Conservation (phyloP, 1,140 invertebrate species). For the Atta colombica region DNA sequence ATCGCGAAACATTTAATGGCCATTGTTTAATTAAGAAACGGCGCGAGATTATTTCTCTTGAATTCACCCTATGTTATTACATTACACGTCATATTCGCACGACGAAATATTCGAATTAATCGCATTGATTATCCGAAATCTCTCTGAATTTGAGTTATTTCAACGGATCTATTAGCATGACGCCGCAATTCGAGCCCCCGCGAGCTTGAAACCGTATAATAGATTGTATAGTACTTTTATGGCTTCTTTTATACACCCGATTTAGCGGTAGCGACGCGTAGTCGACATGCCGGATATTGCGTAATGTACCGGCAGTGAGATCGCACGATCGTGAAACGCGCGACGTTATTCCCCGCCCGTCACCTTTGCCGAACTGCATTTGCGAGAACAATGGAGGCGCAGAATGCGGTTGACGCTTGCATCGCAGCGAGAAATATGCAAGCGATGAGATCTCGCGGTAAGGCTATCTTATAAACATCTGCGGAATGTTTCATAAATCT, state of each 20-base stretch:
- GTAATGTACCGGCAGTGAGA: background rate
- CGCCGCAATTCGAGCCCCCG: conserved; percentile 45
- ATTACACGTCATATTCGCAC: background rate
- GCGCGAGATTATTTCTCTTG: background rate
- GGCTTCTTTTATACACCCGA: conserved; percentile 68
- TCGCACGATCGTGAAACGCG: conserved; percentile 15
- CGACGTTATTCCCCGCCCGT: background rate
- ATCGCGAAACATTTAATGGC: background rate
- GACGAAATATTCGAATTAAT: conserved; percentile 8
- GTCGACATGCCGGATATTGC: conserved; percentile 46
- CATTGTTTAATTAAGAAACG: background rate
- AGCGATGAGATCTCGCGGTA: background rate
- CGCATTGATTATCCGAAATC: conserved; percentile 24
- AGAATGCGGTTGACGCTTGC: background rate
- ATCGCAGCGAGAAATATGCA: background rate
- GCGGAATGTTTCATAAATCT: background rate
- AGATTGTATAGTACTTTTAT: conserved; percentile 72
- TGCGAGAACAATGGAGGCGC: conserved; percentile 5
- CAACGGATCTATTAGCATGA: background rate
- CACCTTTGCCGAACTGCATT: conserved; percentile 18
- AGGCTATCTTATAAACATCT: background rate
- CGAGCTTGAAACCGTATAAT: conserved; percentile 62
- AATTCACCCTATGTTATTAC: background rate
- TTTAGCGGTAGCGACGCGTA: conserved; percentile 62
- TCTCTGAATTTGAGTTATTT: conserved; percentile 33